Conservation (phyloP, 2,797 vertebrate genomes). For the Poecile montanus region DNA sequence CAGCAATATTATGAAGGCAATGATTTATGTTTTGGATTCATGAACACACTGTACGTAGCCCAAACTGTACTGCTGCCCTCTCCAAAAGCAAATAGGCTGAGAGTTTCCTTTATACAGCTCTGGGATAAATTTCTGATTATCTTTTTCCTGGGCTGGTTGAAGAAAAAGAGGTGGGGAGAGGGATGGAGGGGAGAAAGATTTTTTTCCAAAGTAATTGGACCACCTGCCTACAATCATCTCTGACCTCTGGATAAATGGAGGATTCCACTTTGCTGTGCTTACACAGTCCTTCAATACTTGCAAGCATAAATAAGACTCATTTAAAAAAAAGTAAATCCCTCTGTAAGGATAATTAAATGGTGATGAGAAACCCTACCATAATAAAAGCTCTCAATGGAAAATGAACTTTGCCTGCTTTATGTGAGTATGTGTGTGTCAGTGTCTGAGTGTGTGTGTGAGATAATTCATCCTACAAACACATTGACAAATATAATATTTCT, state of each 20-base stretch:
- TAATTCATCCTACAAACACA: not conserved
- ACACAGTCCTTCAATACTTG: not conserved
- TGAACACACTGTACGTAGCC: not conserved
- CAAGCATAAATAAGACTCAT: slow-evolving; percentile 13
- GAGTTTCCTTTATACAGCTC: not conserved
- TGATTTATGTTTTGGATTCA: not conserved
- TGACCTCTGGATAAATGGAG: slow-evolving; percentile 43
- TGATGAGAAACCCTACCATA: not conserved
- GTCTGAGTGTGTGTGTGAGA: not conserved
- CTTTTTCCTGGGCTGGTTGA: not conserved
- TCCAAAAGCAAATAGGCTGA: slow-evolving; percentile 11
- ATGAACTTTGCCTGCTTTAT: slow-evolving; percentile 28
- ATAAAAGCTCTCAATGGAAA: slow-evolving; percentile 27
- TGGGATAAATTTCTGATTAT: slow-evolving; percentile 18
- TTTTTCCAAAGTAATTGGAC: not conserved
- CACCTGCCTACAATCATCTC: slow-evolving; percentile 3
- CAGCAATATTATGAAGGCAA: not conserved
- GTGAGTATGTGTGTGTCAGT: not conserved
- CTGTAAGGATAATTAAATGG: slow-evolving; percentile 47
- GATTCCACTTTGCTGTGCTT: not conserved
- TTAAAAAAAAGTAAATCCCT: slow-evolving; percentile 38
- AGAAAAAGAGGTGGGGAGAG: not conserved
- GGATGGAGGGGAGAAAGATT: not conserved
- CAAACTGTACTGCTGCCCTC: not conserved
- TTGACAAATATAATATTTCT: slow-evolving; percentile 19